Evolutionary conservation across 2,113 vertebrate species (phyloP).

Genomic region (Tenebrosternarchus preto): DNA sequence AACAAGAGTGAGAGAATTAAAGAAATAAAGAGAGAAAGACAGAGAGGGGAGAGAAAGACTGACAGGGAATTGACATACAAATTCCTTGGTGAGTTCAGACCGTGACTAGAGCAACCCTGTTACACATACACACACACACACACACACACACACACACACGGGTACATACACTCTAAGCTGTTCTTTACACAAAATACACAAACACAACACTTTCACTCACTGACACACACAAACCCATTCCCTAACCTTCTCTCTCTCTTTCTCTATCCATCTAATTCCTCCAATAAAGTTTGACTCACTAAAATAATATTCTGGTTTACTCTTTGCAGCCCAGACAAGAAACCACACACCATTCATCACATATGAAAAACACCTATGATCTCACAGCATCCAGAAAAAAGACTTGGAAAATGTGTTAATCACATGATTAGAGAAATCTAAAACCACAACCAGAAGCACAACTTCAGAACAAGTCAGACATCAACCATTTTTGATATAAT

Average conservation of each 20-base stretch:
- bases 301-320: background rate
- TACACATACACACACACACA: slow-evolving; percentile 39
- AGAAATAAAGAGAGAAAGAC: slow-evolving; percentile 31
- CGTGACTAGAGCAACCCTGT: slow-evolving; percentile 48
- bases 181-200: background rate
- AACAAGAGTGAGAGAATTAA: slow-evolving; percentile 48
- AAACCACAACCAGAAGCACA: no score
- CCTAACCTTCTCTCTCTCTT: background rate
- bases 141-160: slow-evolving; percentile 10
- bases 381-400: background rate
- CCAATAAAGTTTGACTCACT: background rate
- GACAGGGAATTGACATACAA: slow-evolving; percentile 63
- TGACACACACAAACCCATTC: background rate
- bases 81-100: slow-evolving; percentile 54
- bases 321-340: background rate
- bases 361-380: background rate
- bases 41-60: slow-evolving; percentile 54
- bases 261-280: background rate
- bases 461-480: background rate
- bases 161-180: slow-evolving; percentile 22
- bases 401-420: background rate
- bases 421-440: background rate
- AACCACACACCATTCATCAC: background rate
- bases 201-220: no score
- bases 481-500: background rate